Percentiles rank a stretch among this genome's conserved stretches.
phyloP scores from a whole-genome alignment of 2,797 vertebrate species.

The Ara ararauna region DNA sequence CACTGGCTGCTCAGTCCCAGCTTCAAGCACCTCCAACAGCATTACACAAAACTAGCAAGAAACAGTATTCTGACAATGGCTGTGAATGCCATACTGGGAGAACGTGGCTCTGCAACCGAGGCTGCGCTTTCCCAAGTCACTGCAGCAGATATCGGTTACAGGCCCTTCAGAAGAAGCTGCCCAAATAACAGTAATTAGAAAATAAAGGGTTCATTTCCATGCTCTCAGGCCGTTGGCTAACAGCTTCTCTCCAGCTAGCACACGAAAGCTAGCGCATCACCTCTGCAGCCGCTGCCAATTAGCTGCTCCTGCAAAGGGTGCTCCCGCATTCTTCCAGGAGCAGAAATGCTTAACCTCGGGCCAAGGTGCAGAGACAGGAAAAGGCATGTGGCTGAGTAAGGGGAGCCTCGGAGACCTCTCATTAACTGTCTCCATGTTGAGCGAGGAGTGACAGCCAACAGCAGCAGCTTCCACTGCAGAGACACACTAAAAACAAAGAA shows the following conservation, averaged over 20 bases:
- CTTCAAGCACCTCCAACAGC: background rate
- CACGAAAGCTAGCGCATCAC: background rate
- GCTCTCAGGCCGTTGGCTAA: background rate
- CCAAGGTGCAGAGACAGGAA: background rate
- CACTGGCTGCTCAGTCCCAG: background rate
- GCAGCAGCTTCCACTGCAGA: background rate
- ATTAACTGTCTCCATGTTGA: background rate
- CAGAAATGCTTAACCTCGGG: background rate
- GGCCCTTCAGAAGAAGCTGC: background rate
- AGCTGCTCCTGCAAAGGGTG: background rate
- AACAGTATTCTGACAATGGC: background rate
- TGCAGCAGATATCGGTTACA: background rate
- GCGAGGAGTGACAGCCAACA: background rate
- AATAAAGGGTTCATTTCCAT: background rate
- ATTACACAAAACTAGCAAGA: background rate
- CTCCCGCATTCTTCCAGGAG: background rate
- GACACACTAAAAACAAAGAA: background rate
- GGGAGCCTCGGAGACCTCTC: background rate
- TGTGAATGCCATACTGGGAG: accelerated
- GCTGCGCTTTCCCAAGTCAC: background rate
- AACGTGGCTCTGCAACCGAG: accelerated
- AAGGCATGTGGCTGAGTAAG: background rate
- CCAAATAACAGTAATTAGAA: background rate
- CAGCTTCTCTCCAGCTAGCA: background rate
- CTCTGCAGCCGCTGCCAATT: background rate